Base-by-base conservation (phyloP, 2,888 invertebrate species). In the Cabera pusaria region DNA sequence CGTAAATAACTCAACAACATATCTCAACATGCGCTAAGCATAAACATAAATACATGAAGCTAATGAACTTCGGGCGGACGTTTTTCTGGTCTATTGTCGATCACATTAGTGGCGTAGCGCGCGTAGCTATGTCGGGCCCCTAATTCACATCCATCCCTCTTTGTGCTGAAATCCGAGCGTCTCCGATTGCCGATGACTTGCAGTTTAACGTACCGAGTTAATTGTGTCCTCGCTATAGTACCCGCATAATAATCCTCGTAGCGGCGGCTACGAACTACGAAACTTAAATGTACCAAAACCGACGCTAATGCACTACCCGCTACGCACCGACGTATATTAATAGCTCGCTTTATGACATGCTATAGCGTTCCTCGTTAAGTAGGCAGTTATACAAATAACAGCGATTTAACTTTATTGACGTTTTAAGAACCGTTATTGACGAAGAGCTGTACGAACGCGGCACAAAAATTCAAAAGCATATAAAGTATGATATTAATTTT, bases 111-210 rank as follows among this genome's bases (percentile, higher is more conserved):
- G 34, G 41, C 33, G 29, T 37, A 42, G 50, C 32, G 46, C 40
- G 34, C 52, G 62, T 39, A 39, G 35, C 32, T 36, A 17, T 44
- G 26, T 29, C 57, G 62, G 62, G 64, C 62, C 68, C 65, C 65
- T 72, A 71, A 68, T 71, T 66, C 64, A 57, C 46, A 47, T 52
- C 70, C 65, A 64, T 56, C 72, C 64, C 66, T 63, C 66, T 77
- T 82, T 82, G 76, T 76, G 68, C 70, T 72, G 75, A 81, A 84
- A 82, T 74, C 78, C 69, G 72, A 79, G 68, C 69, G 64, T 68
- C 68, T 68, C 65, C 72, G 77, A 80, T 82, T 82, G 77, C 73
- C 65, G 65, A 67, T 86, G 87, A 87, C 86, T 86, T 79, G 83
- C 84, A 73, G 55, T 78, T 84, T 66, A 60, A 61, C 61, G 68